phyloP scores from a whole-genome alignment of 2,888 invertebrate genomes.

The Lathronympha strigana region DNA sequence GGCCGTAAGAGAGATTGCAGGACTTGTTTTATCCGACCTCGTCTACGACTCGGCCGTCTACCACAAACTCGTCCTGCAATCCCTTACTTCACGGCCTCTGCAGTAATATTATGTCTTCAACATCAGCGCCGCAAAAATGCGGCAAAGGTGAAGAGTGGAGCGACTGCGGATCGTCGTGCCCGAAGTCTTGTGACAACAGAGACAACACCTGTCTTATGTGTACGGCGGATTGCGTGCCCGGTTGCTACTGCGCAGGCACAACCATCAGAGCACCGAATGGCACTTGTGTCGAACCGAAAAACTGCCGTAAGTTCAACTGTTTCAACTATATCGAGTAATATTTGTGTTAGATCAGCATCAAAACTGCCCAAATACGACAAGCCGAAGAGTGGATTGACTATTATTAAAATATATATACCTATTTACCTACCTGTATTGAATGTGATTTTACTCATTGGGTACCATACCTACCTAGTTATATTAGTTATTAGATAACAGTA shows the following conservation, averaged over 20 bases:
- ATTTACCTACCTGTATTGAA: too few species aligned
- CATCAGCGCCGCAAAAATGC: constrained; percentile 13
- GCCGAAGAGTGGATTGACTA: too few species aligned
- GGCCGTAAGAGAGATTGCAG: too few species aligned
- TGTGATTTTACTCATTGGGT: too few species aligned
- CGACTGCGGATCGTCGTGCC: constrained; percentile 31
- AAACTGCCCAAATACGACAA: not conserved
- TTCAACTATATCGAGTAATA: not conserved
- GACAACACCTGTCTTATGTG: constrained; percentile 18
- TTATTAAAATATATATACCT: too few species aligned
- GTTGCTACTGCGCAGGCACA: constrained; percentile 21
- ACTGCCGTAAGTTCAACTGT: constrained; percentile 39
- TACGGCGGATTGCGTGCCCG: constrained; percentile 2
- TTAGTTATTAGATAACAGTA: too few species aligned
- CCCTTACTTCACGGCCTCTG: too few species aligned
- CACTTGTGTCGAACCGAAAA: constrained; percentile 29
- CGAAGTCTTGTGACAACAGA: constrained; percentile 21
- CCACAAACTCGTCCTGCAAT: too few species aligned
- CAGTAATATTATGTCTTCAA: not conserved
- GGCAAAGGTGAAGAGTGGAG: constrained; percentile 9
- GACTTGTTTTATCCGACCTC: too few species aligned
- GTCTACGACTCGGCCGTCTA: too few species aligned
- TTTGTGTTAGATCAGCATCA: not conserved
- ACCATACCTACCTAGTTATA: too few species aligned
- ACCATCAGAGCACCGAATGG: constrained; percentile 35